Percentiles rank a stretch among this genome's conserved stretches.
phyloP scores from a whole-genome alignment of 1,140 invertebrate species.

The Drosophila athabasca region DNA sequence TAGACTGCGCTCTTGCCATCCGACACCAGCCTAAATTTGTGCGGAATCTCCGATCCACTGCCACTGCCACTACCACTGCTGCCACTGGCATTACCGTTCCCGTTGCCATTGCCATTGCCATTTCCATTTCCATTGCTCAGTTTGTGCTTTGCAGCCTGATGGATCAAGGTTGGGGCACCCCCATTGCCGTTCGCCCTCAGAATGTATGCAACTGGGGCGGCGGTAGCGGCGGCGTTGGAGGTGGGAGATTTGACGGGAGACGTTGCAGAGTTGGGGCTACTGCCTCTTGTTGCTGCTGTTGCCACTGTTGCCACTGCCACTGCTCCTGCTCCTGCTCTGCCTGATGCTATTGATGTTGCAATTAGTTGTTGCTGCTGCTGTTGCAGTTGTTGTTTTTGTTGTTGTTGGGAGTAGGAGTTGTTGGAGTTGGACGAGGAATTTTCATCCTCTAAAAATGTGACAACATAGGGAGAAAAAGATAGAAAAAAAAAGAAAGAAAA shows the following conservation, averaged over 20 bases:
- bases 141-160: constrained; percentile 11
- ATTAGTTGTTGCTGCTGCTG: constrained; percentile 31
- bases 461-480: constrained; percentile 17
- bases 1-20: constrained; percentile 27
- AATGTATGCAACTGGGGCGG: constrained; percentile 9
- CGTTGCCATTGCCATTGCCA: constrained; percentile 2
- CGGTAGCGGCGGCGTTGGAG: not conserved
- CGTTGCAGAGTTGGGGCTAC: constrained; percentile 4
- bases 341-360: constrained; percentile 27
- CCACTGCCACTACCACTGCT: constrained; percentile 6
- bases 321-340: constrained; percentile 9
- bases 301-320: not conserved
- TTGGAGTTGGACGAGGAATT: constrained; percentile 59
- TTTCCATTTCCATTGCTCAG: constrained; percentile 13
- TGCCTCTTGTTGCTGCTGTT: constrained; percentile 12
- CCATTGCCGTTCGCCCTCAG: constrained; percentile 12
- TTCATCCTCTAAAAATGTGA: constrained; percentile 54
- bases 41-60: constrained; percentile 25
- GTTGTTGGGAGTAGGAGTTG: constrained; percentile 30
- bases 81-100: not conserved
- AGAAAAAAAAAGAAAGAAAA: constrained; percentile 38
- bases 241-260: constrained; percentile 6
- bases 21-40: constrained; percentile 40
- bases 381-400: constrained; percentile 46
- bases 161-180: too few species aligned